Evolutionary conservation across 1,140 invertebrate species (phyloP).

Genomic region (Varroa destructor): DNA sequence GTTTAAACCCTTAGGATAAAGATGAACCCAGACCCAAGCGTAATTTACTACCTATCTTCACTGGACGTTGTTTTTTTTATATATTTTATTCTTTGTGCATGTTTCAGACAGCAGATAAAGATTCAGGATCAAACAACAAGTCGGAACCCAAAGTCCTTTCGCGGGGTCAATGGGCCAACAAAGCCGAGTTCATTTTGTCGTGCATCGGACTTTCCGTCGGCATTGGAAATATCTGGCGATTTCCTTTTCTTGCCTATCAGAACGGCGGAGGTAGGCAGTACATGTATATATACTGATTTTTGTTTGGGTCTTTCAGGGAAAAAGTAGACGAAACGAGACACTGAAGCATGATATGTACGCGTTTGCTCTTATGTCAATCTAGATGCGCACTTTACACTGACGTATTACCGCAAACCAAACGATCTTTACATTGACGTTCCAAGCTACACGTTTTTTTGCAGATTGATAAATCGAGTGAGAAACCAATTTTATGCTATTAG

Average conservation of each 20-base stretch:
- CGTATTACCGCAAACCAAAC: no score
- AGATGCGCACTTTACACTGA: background rate
- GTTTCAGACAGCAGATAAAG: no score
- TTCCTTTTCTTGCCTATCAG: conserved; percentile 43
- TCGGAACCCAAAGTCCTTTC: background rate
- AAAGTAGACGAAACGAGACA: background rate
- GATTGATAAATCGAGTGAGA: no score
- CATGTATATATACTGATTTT: background rate
- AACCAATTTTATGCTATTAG: no score
- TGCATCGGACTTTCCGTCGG: conserved; percentile 46
- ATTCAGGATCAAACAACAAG: background rate
- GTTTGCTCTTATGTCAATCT: background rate
- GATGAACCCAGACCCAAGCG: no score
- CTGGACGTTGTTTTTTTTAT: no score
- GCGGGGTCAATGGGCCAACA: conserved; percentile 37
- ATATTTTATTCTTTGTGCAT: no score
- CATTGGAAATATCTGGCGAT: conserved; percentile 46
- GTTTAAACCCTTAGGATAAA: no score
- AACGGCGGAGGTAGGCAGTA: conserved; percentile 39
- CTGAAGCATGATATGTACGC: background rate
- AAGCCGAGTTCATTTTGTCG: conserved; percentile 42
- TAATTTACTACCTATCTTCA: no score
- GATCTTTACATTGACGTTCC: no score
- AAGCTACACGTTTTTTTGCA: no score
- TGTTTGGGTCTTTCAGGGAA: background rate